Conservation (phyloP, 2,113 vertebrate genomes). For the Gorsachius goisagi region DNA sequence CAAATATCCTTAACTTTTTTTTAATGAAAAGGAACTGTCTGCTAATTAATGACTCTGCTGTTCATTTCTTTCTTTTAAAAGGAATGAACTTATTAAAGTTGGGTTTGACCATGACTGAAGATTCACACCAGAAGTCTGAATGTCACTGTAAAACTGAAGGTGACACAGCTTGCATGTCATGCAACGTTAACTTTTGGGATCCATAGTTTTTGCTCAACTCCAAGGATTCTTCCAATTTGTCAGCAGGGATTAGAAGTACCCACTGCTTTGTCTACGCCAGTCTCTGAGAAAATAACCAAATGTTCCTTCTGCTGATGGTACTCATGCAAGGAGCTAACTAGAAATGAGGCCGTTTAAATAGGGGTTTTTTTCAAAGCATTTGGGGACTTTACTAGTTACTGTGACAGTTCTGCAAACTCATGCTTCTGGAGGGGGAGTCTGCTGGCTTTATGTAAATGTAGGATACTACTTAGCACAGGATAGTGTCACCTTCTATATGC, state of each 20-base stretch:
- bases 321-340: background rate
- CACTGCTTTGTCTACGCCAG: background rate
- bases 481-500: background rate
- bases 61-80: background rate
- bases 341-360: background rate
- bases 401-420: background rate
- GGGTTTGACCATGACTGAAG: background rate
- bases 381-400: background rate
- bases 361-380: background rate
- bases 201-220: background rate
- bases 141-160: background rate
- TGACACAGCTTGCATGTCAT: background rate
- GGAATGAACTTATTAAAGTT: background rate
- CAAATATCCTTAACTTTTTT: background rate
- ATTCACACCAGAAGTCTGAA: background rate
- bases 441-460: background rate
- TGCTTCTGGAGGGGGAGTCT: background rate
- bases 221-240: background rate
- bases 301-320: background rate
- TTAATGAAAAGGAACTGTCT: background rate
- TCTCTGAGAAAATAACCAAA: background rate
- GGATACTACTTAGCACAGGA: background rate
- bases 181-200: background rate
- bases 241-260: background rate
- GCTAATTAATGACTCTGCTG: background rate